A percentile compares a stretch with the other conserved stretches of the same genome.
Conservation (phyloP, 1,140 invertebrate genomes). For the Watersipora subatra region DNA sequence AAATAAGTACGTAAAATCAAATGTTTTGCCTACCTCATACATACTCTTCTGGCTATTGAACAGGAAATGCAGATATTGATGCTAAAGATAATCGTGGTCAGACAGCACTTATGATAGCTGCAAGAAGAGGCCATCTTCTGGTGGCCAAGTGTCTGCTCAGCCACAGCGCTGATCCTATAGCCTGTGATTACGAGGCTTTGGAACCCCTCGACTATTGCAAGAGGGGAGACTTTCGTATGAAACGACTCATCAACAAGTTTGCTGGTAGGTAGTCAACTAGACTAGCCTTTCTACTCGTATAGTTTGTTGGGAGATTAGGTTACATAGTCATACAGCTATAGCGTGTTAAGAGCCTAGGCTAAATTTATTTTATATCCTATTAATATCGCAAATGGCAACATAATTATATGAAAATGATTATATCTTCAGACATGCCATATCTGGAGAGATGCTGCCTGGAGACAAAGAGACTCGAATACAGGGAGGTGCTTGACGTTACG, state of each 20-base stretch:
- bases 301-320: too few species aligned
- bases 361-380: too few species aligned
- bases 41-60: too few species aligned
- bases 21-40: too few species aligned
- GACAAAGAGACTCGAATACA: not conserved
- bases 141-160: constrained; percentile 12
- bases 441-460: not conserved
- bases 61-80: constrained; percentile 9
- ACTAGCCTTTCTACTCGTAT: too few species aligned
- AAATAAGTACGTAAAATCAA: too few species aligned
- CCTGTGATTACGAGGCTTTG: constrained; percentile 9
- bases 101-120: constrained; percentile 15
- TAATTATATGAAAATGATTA: not conserved
- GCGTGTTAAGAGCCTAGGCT: too few species aligned
- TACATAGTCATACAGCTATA: too few species aligned
- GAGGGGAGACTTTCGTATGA: not conserved
- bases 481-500: not conserved
- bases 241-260: constrained; percentile 6
- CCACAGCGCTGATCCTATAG: constrained; percentile 13
- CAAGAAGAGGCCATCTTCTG: constrained; percentile 7
- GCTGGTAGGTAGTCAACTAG: too few species aligned
- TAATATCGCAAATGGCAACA: too few species aligned
- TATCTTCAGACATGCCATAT: not conserved
- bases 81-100: constrained; percentile 6
- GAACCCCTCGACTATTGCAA: constrained; percentile 14